Evolutionary conservation across 2,113 vertebrate genomes (phyloP).

Genomic region (Monarcha castaneiventris): DNA sequence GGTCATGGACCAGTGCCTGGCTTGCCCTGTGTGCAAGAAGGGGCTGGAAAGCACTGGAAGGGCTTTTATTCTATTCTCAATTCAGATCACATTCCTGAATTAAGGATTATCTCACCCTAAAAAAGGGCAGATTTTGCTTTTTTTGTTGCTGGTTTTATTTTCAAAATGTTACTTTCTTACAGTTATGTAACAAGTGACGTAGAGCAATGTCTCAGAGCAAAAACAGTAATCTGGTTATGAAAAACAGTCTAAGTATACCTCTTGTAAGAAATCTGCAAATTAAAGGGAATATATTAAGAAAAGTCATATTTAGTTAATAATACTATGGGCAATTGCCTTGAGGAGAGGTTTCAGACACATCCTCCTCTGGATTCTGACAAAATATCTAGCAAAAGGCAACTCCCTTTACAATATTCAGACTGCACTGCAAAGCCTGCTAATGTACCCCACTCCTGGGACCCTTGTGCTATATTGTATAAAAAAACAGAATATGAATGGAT

Average conservation of each 20-base stretch:
- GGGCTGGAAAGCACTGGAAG: not conserved
- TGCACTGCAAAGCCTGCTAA: not conserved
- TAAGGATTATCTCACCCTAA: not conserved
- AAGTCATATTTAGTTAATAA: not conserved
- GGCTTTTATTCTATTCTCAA: not conserved
- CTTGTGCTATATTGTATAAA: not conserved
- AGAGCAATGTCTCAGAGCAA: not conserved
- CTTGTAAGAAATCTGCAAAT: not conserved
- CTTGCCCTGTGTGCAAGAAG: not conserved
- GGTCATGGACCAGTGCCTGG: rapidly evolving
- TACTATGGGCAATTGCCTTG: not conserved
- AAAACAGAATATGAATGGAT: not conserved
- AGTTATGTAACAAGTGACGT: not conserved
- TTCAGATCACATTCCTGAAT: not conserved
- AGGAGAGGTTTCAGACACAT: not conserved
- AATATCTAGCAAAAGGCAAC: not conserved
- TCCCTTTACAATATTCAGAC: not conserved
- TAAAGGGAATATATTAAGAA: not conserved
- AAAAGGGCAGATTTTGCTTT: not conserved
- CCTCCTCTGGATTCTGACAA: not conserved
- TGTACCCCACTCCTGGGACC: not conserved
- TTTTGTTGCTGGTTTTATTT: not conserved
- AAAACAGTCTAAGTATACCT: not conserved
- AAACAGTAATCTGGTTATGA: not conserved
- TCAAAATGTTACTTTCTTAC: not conserved